These are phyloP conservation scores for Portevinia maculata DNA, from an alignment of 2,888 invertebrate species.

Conservation along the genomic window DNA sequence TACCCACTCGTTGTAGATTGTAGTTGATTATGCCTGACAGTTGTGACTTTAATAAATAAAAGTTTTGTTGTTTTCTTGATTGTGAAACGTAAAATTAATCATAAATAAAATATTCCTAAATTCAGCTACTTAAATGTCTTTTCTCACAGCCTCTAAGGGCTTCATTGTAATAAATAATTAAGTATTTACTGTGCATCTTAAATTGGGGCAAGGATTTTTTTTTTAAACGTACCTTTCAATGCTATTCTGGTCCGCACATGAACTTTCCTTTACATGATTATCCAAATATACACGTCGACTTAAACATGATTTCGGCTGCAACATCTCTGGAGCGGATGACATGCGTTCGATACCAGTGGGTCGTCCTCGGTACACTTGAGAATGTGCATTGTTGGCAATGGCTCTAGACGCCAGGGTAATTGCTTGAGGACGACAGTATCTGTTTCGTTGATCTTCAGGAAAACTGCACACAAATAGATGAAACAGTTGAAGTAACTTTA, in stretches of 20 bases:
- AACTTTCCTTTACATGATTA: conserved; percentile 39
- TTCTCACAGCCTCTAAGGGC: too few relatives aligned
- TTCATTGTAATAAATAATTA: too few relatives aligned
- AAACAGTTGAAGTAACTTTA: conserved; percentile 17
- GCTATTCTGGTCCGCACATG: conserved; percentile 27
- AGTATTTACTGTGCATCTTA: too few relatives aligned
- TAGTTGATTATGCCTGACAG: too few relatives aligned
- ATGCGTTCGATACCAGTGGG: conserved; percentile 78
- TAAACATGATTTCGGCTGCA: conserved; percentile 84
- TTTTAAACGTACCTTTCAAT: conserved; percentile 53
- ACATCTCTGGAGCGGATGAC: conserved; percentile 79
- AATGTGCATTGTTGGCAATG: conserved; percentile 80
- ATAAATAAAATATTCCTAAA: too few relatives aligned
- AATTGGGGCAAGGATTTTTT: not conserved
- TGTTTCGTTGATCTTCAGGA: conserved; percentile 80
- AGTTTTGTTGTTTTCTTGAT: too few relatives aligned
- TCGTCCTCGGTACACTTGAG: conserved; percentile 55
- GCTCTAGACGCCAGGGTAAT: conserved; percentile 81
- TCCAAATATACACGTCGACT: conserved; percentile 77
- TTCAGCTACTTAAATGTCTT: too few relatives aligned
- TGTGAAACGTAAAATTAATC: too few relatives aligned
- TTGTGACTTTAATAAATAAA: too few relatives aligned
- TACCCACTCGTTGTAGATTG: too few relatives aligned
- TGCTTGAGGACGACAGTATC: conserved; percentile 82
- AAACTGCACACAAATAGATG: conserved; percentile 76